Conservation (phyloP, 2,113 vertebrate species). For the Petrocephalus microphthalmus region DNA sequence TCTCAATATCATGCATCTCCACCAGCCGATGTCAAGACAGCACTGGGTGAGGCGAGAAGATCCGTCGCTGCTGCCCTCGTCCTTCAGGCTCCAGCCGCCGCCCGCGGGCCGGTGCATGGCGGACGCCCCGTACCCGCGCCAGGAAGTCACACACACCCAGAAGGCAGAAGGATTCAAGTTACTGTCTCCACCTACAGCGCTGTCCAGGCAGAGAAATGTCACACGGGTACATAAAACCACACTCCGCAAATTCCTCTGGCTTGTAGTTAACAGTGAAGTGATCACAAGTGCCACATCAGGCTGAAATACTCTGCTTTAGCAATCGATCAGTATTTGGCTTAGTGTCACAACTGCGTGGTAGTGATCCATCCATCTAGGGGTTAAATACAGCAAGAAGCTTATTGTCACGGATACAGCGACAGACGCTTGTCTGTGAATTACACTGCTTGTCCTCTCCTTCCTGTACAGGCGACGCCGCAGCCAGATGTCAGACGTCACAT, state of each 20-base stretch:
- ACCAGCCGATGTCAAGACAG: constrained; percentile 33
- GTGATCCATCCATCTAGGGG: not conserved
- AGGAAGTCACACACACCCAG: constrained; percentile 35
- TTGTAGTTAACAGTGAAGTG: not conserved
- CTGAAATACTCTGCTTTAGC: not conserved
- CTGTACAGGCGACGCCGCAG: constrained; percentile 23
- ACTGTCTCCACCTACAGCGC: constrained; percentile 45
- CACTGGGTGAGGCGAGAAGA: constrained; percentile 42
- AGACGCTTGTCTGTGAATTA: not conserved
- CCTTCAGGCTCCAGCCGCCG: constrained; percentile 60
- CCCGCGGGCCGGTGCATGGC: constrained; percentile 51
- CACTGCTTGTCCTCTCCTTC: not conserved
- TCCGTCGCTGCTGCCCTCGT: constrained; percentile 38
- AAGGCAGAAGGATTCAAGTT: constrained; percentile 54
- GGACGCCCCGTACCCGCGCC: constrained; percentile 38
- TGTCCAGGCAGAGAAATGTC: constrained; percentile 38
- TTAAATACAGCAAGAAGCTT: not conserved
- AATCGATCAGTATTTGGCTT: not conserved
- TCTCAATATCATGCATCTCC: not conserved
- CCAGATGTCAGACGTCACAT: constrained; percentile 46
- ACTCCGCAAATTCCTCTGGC: not conserved
- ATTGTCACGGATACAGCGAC: not conserved
- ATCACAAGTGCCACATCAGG: not conserved
- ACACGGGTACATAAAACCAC: constrained; percentile 48
- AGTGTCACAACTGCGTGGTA: not conserved